Evolutionary conservation across 2,888 invertebrate species (phyloP).

Genomic region (Hemistola chrysoprasaria): DNA sequence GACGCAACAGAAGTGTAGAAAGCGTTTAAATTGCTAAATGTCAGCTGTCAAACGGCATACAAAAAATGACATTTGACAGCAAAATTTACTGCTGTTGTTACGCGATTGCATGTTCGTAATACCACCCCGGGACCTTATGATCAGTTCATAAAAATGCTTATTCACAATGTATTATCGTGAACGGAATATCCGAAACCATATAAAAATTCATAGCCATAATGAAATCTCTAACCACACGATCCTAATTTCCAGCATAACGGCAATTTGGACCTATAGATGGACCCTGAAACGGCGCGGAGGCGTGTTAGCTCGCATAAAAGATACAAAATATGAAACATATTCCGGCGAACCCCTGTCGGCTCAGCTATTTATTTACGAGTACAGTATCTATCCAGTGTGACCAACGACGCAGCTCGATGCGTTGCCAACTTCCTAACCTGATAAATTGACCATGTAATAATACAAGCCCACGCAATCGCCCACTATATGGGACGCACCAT

Average conservation of each 20-base stretch:
- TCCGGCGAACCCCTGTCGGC: conserved; percentile 21
- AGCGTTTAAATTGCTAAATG: no score
- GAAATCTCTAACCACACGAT: conserved; percentile 18
- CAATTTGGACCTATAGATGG: conserved; percentile 14
- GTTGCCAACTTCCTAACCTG: conserved; percentile 33
- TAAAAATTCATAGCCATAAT: conserved; percentile 3
- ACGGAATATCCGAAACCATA: conserved; percentile 1
- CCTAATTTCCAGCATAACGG: conserved; percentile 25
- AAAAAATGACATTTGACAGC: no score
- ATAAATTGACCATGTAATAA: conserved; percentile 29
- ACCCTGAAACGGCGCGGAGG: conserved; percentile 10
- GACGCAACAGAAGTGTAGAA: no score
- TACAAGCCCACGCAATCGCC: conserved; percentile 22
- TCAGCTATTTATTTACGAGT: conserved; percentile 21
- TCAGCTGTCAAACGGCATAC: no score
- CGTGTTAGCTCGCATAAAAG: conserved; percentile 13
- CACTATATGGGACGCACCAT: conserved; percentile 20
- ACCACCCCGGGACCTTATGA: no score
- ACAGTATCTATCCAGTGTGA: conserved; percentile 15
- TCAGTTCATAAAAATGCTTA: conserved; percentile 10
- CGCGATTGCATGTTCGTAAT: no score
- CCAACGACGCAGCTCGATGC: conserved; percentile 17
- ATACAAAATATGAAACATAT: conserved; percentile 24
- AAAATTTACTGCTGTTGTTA: no score
- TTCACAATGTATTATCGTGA: no score